These are phyloP conservation scores for Diploscapter pachys DNA, from an alignment of 1,140 invertebrate genomes.

Conservation along the genomic window DNA sequence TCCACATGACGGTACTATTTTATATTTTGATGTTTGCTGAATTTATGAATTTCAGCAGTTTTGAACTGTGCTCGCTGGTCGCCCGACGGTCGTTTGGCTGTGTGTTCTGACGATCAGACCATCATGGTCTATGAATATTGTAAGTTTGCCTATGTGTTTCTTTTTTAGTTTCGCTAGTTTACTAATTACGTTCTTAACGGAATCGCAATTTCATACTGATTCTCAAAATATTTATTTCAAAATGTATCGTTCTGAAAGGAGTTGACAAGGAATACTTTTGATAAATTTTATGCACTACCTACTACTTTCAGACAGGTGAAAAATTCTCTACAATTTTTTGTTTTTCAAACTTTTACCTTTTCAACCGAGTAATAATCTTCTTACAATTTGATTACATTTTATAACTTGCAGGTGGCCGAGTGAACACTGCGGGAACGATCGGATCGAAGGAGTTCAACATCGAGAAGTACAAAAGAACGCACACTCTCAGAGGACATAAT, in stretches of 20 bases:
- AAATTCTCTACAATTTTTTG: too few species aligned
- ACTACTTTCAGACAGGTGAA: too few species aligned
- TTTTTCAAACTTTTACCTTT: not conserved
- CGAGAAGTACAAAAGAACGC: slow-evolving; percentile 23
- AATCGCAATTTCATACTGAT: not conserved
- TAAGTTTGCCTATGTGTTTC: not conserved
- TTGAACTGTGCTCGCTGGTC: slow-evolving; percentile 38
- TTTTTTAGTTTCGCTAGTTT: too few species aligned
- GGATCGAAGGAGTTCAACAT: slow-evolving; percentile 11
- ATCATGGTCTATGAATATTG: slow-evolving; percentile 36
- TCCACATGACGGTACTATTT: slow-evolving; percentile 15
- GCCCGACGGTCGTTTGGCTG: slow-evolving; percentile 24
- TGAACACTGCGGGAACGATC: slow-evolving; percentile 26
- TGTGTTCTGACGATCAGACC: slow-evolving; percentile 17
- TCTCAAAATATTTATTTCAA: not conserved
- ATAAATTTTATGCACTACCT: too few species aligned
- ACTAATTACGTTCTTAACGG: too few species aligned
- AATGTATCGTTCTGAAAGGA: too few species aligned
- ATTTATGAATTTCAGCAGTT: slow-evolving; percentile 13
- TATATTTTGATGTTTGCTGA: not conserved
- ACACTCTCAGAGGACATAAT: slow-evolving; percentile 14
- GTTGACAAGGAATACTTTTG: too few species aligned
- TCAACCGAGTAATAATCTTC: not conserved
- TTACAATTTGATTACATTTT: not conserved
- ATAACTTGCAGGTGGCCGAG: slow-evolving; percentile 16